Evolutionary conservation across 2,888 invertebrate genomes (phyloP), one percentile per base, ranked within the genome.

Genomic region (Gibbula magus): DNA sequence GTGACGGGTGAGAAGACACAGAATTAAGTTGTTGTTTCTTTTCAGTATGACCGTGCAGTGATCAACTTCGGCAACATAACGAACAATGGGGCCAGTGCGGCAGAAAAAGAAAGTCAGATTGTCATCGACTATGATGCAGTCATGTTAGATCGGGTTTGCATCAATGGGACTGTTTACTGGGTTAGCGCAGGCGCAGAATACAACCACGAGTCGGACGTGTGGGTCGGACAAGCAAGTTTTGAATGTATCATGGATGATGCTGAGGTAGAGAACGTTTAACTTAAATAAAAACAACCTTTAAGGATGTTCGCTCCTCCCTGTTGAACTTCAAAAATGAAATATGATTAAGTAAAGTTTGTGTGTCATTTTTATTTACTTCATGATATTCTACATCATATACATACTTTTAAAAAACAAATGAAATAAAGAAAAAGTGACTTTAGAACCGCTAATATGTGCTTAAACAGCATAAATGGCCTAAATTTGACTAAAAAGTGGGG

Each of bases 131-230:
- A 89, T 84, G 87, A 88, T 18, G 92, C 90, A 0, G 82, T 91
- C 8, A 90, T 91, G 88, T 83, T 92, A 1, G 84, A 86, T 5
- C 85, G 83, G 53, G 39, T 73, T 0, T 84, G 86, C 0, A 56
- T 79, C 7, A 81, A 88, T 73, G 85, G 83, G 3, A 80, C 73
- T 32, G 61, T 79, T 3, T 91, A 91, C 85, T 92, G 91, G 91
- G 89, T 92, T 16, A 92, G 91, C 84, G 91, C 90, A 5, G 92
- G 92, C 0, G 92, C 91, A 0, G 92, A 91, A 80, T 93, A 90
- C 83, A 87, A 89, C 82, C 83, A 86, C 56, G 89, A 89, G 73
- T 85, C 82, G 39, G 88, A 89, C 53, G 88, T 92, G 18, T 92
- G 91, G 91, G 90, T 93, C 7, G 92, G 91, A 0, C 92, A 92